Evolutionary conservation across 2,888 invertebrate species (phyloP).

Genomic region (Lepetodrilus schrolli): DNA sequence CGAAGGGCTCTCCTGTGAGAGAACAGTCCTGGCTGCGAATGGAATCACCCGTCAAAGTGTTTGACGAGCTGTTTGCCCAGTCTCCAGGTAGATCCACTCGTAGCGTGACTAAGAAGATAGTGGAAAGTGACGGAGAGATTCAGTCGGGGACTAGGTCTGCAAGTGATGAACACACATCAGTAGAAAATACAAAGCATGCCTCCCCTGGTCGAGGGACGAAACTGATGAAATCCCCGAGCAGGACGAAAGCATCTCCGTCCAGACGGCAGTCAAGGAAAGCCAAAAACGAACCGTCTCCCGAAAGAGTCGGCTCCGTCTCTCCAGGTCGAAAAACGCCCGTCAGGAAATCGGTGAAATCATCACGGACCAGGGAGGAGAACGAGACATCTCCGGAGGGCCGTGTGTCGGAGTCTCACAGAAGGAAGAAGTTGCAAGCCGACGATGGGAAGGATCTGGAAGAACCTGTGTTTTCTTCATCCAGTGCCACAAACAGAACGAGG

Average conservation of each 20-base stretch:
- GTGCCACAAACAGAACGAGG: not conserved
- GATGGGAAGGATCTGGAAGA: not conserved
- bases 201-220: not conserved
- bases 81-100: constrained; percentile 9
- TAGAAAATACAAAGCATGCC: not conserved
- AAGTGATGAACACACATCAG: not conserved
- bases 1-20: not conserved
- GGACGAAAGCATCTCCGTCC: not conserved
- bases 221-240: not conserved
- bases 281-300: constrained; percentile 2
- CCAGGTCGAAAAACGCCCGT: not conserved
- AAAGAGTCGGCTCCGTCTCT: not conserved
- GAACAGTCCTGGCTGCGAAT: constrained; percentile 12
- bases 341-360: constrained; percentile 22
- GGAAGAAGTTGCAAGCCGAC: not conserved
- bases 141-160: not conserved
- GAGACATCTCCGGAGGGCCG: not conserved
- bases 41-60: constrained; percentile 8
- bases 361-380: not conserved
- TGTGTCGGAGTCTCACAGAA: not conserved
- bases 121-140: not conserved
- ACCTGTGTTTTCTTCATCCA: not conserved
- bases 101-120: not conserved
- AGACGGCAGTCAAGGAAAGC: not conserved
- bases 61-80: constrained; percentile 1